Conservation (phyloP, 2,113 vertebrate species). For the Helogale parvula region DNA sequence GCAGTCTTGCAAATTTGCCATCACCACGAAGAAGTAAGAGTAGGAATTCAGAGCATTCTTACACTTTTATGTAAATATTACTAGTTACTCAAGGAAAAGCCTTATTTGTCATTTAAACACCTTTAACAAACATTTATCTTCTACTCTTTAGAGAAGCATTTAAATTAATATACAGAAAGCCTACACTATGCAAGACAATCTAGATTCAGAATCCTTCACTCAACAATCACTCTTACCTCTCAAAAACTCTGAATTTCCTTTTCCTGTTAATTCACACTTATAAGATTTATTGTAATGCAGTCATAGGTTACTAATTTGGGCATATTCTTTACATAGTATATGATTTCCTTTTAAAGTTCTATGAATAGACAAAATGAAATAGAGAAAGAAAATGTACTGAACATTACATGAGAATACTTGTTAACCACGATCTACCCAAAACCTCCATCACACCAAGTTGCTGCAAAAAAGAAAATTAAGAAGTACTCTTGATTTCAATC, state of each 20-base stretch:
- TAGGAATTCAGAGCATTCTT: neutral
- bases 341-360: neutral
- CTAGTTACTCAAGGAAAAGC: neutral
- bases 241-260: neutral
- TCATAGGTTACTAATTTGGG: neutral
- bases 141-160: neutral
- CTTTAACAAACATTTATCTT: neutral
- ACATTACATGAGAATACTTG: neutral
- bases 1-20: neutral
- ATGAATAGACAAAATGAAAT: neutral
- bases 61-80: neutral
- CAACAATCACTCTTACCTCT: neutral
- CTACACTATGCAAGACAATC: neutral
- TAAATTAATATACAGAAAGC: slow-evolving; percentile 5
- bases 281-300: neutral
- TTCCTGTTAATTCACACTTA: neutral
- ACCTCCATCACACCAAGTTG: neutral
- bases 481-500: neutral
- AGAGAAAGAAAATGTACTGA: neutral
- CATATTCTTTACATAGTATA: neutral
- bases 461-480: neutral
- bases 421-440: neutral
- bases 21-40: neutral
- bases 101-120: neutral
- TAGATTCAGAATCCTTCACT: neutral